Conservation (phyloP, 2,888 invertebrate species). For the Boloria selene region DNA sequence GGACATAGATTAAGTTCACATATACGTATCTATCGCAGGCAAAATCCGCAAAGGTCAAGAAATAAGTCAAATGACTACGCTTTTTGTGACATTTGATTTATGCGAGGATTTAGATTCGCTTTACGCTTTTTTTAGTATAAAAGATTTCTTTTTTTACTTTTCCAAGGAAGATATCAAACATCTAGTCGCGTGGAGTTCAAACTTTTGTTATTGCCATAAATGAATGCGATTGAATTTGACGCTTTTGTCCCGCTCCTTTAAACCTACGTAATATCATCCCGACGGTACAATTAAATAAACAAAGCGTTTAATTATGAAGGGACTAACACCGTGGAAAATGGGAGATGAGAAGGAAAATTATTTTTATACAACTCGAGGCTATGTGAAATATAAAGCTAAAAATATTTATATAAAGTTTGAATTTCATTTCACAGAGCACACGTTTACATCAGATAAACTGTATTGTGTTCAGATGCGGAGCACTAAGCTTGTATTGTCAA, state of each 20-base stretch:
- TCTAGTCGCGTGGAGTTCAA: not conserved
- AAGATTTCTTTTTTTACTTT: not conserved
- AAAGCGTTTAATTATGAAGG: constrained; percentile 36
- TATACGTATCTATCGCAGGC: not conserved
- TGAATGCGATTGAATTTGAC: constrained; percentile 37
- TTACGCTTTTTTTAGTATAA: not conserved
- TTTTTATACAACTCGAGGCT: constrained; percentile 4
- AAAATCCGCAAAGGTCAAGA: not conserved
- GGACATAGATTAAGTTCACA: not conserved
- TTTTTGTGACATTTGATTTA: constrained; percentile 5
- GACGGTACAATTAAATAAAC: constrained; percentile 39
- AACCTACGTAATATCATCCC: constrained; percentile 34
- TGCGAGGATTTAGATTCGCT: not conserved
- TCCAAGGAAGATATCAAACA: constrained; percentile 1
- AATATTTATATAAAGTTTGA: constrained; percentile 2
- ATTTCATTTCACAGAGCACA: not conserved
- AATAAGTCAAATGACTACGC: not conserved
- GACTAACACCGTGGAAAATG: constrained; percentile 4
- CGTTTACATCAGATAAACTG: too few species aligned
- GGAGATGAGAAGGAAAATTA: constrained; percentile 9
- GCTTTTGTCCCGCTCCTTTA: constrained; percentile 30
- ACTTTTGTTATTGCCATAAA: constrained; percentile 22
- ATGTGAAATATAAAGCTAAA: not conserved
- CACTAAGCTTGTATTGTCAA: too few species aligned
- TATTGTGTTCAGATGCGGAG: too few species aligned